phyloP scores from a whole-genome alignment of 1,140 invertebrate genomes.

The Bactericera cockerelli region DNA sequence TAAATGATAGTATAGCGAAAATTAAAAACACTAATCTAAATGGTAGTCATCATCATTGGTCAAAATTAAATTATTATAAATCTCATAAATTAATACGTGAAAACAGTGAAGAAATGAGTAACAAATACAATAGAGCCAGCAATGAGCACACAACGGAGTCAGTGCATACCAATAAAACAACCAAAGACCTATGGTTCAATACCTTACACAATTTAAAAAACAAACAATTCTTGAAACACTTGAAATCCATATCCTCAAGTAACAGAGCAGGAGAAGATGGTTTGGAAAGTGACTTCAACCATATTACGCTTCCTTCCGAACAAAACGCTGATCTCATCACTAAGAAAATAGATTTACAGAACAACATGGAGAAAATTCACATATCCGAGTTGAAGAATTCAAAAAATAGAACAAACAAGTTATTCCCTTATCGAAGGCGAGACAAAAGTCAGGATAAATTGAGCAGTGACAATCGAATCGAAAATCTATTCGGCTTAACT shows the following conservation, averaged over 20 bases:
- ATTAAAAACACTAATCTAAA: neutral
- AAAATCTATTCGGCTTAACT: neutral
- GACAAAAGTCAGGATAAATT: neutral
- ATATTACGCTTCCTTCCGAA: too few species aligned
- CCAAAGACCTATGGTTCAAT: too few species aligned
- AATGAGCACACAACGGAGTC: too few species aligned
- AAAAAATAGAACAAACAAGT: neutral
- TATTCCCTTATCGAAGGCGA: neutral
- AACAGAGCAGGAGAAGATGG: too few species aligned
- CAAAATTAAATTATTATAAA: neutral
- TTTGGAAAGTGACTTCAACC: too few species aligned
- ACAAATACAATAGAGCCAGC: too few species aligned
- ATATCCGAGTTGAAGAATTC: neutral
- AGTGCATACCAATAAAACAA: too few species aligned
- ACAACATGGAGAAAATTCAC: neutral
- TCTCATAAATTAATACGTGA: neutral
- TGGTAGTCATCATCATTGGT: neutral
- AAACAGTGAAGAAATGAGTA: neutral
- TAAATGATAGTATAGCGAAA: neutral
- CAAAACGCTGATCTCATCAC: neutral
- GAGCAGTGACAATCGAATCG: neutral
- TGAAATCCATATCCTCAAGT: too few species aligned
- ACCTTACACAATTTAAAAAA: too few species aligned
- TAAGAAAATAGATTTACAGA: constrained; percentile 5
- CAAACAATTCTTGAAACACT: too few species aligned